Evolutionary conservation across 2,888 invertebrate species (phyloP).

Genomic region (Mythimna loreyi): DNA sequence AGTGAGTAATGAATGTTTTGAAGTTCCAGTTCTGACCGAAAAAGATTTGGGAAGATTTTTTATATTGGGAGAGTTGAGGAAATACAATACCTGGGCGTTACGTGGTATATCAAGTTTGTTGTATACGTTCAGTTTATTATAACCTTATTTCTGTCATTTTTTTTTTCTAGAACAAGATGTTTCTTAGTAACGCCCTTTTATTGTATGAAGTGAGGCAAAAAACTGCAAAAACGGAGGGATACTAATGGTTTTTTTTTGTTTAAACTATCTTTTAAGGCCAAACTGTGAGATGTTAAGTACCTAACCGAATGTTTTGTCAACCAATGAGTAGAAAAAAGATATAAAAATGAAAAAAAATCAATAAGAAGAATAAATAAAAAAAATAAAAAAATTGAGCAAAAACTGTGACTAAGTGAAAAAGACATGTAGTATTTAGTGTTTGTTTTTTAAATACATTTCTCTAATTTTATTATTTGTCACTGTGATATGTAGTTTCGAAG

Average conservation of each 20-base stretch:
- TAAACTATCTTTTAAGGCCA: conserved; percentile 43
- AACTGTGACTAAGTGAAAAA: conserved; percentile 67
- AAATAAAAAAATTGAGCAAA: conserved; percentile 67
- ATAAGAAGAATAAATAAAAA: conserved; percentile 55
- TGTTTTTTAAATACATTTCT: conserved; percentile 45
- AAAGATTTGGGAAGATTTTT: conserved; percentile 32
- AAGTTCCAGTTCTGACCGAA: conserved; percentile 56
- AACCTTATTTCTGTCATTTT: not conserved
- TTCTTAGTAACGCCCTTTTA: not conserved
- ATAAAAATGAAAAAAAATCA: conserved; percentile 37
- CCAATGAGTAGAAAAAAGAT: conserved; percentile 60
- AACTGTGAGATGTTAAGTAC: conserved; percentile 54
- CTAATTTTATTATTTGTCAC: conserved; percentile 87
- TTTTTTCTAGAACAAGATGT: not conserved
- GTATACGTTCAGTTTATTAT: not conserved
- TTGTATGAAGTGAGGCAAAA: not conserved
- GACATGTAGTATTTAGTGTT: conserved; percentile 68
- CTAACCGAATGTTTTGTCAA: conserved; percentile 58
- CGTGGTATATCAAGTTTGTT: not conserved
- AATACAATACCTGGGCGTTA: not conserved
- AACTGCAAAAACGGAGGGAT: not conserved
- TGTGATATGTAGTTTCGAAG: conserved; percentile 86
- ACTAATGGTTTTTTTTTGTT: not conserved
- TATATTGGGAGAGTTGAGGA: conserved; percentile 4
- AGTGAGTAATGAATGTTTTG: conserved; percentile 81